These are phyloP conservation scores for Campylomormyrus numenius DNA, from an alignment of 2,113 vertebrate species.

Conservation along the genomic window DNA sequence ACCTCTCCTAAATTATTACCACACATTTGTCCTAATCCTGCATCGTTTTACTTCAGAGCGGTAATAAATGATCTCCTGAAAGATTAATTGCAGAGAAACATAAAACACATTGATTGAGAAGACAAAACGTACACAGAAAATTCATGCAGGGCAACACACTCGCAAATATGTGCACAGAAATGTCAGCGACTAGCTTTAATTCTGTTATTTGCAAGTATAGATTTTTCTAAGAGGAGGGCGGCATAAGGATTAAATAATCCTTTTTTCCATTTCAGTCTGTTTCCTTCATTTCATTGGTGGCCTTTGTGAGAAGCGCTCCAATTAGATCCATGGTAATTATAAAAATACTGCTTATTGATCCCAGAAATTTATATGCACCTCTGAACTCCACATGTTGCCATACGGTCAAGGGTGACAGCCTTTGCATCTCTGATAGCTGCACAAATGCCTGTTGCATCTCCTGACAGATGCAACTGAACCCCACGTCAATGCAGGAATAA, in stretches of 20 bases:
- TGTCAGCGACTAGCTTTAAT: not conserved
- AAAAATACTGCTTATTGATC: not conserved
- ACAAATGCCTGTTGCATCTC: not conserved
- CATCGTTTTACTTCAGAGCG: constrained; percentile 31
- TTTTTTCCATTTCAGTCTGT: not conserved
- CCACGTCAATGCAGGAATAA: not conserved
- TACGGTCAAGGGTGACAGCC: not conserved
- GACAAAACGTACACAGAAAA: not conserved
- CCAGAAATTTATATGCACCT: not conserved
- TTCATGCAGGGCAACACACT: not conserved
- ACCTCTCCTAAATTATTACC: constrained; percentile 34
- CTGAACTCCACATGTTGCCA: not conserved
- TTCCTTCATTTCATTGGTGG: not conserved
- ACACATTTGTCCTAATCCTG: constrained; percentile 31
- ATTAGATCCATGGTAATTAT: not conserved
- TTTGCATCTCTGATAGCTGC: not conserved
- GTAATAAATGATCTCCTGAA: constrained; percentile 35
- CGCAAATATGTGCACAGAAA: not conserved
- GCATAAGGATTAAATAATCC: not conserved
- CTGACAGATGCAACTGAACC: not conserved
- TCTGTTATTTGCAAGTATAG: not conserved
- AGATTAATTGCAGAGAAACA: constrained; percentile 20
- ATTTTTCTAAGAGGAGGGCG: not conserved
- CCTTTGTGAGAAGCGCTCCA: not conserved
- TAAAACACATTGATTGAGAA: not conserved